Base-by-base conservation (phyloP, 2,113 vertebrate genomes). In the Peromyscus californicus region DNA sequence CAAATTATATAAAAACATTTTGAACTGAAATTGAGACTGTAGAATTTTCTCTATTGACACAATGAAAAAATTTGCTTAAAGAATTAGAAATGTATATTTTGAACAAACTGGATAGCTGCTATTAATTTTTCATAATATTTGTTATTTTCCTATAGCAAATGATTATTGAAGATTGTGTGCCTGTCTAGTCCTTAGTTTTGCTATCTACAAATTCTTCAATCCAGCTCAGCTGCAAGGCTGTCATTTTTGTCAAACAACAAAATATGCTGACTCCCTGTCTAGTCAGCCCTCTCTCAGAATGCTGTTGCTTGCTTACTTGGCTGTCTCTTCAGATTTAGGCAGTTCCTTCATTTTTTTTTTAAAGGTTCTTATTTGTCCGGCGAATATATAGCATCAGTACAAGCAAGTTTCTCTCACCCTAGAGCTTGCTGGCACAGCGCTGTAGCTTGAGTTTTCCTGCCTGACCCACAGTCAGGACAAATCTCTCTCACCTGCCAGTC, bases 41-140 rank as follows among this genome's bases (percentile, higher is more conserved):
- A 57, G 74, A 89, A 72, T 54, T 87, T 24, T 79, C 13, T 85
- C 7, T 85, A 15, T 63, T 65, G 39, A 80, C 3, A 80, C 75
- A 91, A 65, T 13, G 61, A 26, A 26, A 70, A 84, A 42, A 80
- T 74, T 83, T 80, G 48, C 31, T 69, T 63, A 70, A 94, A 51
- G 4, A 84, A 26, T 94, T 84, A 4, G n/a, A 70, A 93, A 59
- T 76, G 3, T 21, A 8, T 89, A 13, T 89, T 96, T 95, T 91
- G 42, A 94, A 51, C 17, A 91, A 93, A 91, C 33, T 74, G 22
- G 69, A 39, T 72, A 74, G 5, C 33, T 84, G 0, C 13, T 45
- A 3, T 89, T 6, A n/a, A 42, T 82, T 36, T 93, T 45, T 7
- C n/a, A 1, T 19, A 59, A 59, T 78, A 39, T 70, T 80, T 45